Base-by-base conservation (phyloP, 1,140 invertebrate genomes). In the Platyscapa corneri region DNA sequence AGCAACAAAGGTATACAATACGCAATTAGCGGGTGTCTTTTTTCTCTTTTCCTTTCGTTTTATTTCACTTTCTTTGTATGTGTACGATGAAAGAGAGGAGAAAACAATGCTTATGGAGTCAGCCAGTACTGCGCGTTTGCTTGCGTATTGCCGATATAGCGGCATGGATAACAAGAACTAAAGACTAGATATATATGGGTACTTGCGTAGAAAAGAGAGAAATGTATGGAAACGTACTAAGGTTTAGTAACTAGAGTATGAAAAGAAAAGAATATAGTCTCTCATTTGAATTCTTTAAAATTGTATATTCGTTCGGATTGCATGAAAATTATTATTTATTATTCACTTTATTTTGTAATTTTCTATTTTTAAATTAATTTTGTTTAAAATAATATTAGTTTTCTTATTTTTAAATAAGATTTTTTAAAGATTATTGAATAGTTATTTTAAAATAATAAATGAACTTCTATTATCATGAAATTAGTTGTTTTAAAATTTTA, bases 1-100 rank as follows among this genome's bases (percentile, higher is more conserved):
- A 30, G 53, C 88, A 91, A 92, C 91, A 92, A 91, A 90, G 90
- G 87, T 90, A 90, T 91, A 93, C 92, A 93, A 93, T 93, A 90
- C 89, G 90, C 92, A 93, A 93, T 93, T 93, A 93, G 92, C 91
- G 89, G 81, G 88, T 70, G 39, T 49, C 42, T 14, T 56, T 14
- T 77, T 30, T 37, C 18, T 72, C 67, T 39, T 39, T 72, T 34
- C 23, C 18, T 20, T 0, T 72, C 67, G 1, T 27, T 39, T 20
- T 42, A 23, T 80, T 23, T 65, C 32, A 65, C 39, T 76, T 42
- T 53, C 88, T 87, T 83, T 88, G 81, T 20, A 16, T 20, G 30
- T 3, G 49, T 46, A 77, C 42, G 56, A 76, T 39, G 23, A 72
- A 34, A 60, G 53, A 76, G 72, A 65, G 6, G 34, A 49, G 76